Evolutionary conservation across 2,888 invertebrate species (phyloP), one percentile per base, ranked within the genome.

Genomic region (Sialis fuliginosa): DNA sequence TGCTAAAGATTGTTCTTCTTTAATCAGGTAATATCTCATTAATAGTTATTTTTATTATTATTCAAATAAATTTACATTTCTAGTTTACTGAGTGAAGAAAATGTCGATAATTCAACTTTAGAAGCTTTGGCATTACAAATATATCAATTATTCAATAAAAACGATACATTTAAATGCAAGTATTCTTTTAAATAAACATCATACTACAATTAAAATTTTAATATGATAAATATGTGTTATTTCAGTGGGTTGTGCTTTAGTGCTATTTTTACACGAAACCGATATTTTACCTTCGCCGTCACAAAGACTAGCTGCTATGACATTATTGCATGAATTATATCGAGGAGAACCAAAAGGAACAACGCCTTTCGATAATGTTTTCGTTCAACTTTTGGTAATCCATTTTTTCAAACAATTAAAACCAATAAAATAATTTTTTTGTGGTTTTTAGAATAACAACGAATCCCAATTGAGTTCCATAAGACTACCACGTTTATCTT

Each of bases 51-150:
- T 41, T 35, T 34, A 40, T 35, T 39, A n/a, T 48, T 8, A 10
- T 50, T 45, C 39, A 49, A 33, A 42, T 47, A 48, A 49, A 45
- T 50, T 39, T 52, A 52, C 52, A 50, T 56, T 68, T 68, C 48
- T 63, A 84, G 82, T 59, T 71, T 84, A 56, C 70, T 85, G 56
- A 79, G 79, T 51, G 80, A 81, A 59, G 79, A 79, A 61, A 79
- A 77, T 49, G 75, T 83, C 33, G 81, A 81, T 60, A 73, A 75
- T 48, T 81, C 81, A 60, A 77, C 78, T 32, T 69, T 91, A 59
- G 90, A 91, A 57, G 72, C 73, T 41, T 72, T 91, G 56, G 79
- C 82, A 45, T 70, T 73, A 54, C 82, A 83, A 58, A 71, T 89
- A 39, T 83, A 84, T 59, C 85, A 84, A 60, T 76, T 77, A 54